These are phyloP conservation scores for Tragelaphus imberbis DNA, from an alignment of 2,113 vertebrate species.

Conservation along the genomic window DNA sequence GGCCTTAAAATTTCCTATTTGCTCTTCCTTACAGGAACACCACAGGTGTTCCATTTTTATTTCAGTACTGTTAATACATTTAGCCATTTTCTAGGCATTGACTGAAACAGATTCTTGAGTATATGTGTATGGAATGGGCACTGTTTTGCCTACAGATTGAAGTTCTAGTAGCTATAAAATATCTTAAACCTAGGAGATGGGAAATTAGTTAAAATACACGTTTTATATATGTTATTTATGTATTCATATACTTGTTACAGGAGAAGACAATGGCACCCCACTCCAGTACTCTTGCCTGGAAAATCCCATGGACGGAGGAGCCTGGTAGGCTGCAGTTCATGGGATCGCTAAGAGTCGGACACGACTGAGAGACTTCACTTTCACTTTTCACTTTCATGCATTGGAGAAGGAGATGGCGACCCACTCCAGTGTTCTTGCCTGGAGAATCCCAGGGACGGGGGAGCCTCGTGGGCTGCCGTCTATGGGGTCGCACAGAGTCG, in stretches of 20 bases:
- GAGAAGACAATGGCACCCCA: too few species aligned
- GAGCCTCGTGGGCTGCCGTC: too few species aligned
- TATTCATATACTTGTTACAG: neutral
- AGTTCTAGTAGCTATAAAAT: neutral
- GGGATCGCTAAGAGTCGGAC: too few species aligned
- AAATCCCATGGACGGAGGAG: too few species aligned
- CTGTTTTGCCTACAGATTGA: neutral
- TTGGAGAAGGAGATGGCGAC: too few species aligned
- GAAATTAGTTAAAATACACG: neutral
- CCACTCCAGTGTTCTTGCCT: too few species aligned
- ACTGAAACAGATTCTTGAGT: neutral
- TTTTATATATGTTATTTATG: neutral
- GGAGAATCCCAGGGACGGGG: too few species aligned
- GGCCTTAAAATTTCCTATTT: neutral
- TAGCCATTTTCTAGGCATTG: neutral
- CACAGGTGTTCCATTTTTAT: neutral
- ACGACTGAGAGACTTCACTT: too few species aligned
- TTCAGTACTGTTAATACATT: neutral
- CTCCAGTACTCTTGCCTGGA: too few species aligned
- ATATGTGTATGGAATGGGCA: fast-evolving
- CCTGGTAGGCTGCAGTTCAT: too few species aligned
- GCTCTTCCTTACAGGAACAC: neutral
- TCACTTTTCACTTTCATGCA: too few species aligned
- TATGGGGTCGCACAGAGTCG: too few species aligned
- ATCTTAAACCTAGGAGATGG: neutral